Evolutionary conservation across 2,797 vertebrate genomes (phyloP).

Genomic region (Eremophila alpestris): DNA sequence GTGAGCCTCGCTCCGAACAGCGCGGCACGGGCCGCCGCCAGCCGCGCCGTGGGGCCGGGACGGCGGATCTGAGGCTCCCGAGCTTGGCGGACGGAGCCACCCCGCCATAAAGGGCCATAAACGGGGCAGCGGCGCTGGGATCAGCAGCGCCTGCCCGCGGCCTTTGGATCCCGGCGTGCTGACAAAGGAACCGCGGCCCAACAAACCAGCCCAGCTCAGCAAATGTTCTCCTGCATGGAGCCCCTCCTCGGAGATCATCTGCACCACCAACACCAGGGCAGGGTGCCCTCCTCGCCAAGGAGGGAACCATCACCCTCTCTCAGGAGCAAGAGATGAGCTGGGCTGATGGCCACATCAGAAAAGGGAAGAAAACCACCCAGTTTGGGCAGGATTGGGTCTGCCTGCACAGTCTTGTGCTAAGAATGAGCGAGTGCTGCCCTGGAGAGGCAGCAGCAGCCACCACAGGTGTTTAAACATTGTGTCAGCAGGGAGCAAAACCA

Average conservation of each 20-base stretch:
- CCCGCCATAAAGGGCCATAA: not conserved
- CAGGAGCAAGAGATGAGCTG: not conserved
- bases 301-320: not conserved
- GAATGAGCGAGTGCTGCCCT: fast-evolving
- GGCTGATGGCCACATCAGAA: not conserved
- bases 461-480: fast-evolving
- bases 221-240: not conserved
- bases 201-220: not conserved
- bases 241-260: not conserved
- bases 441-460: not conserved
- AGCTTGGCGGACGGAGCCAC: fast-evolving
- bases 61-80: not conserved
- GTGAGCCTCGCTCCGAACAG: too few species aligned
- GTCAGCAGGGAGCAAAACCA: not conserved
- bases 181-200: not conserved
- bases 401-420: fast-evolving
- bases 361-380: not conserved
- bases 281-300: not conserved
- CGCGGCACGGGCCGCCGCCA: not conserved
- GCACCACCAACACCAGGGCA: not conserved
- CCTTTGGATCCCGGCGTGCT: not conserved
- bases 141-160: not conserved
- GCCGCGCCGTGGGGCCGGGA: not conserved
- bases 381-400: not conserved
- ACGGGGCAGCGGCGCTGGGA: not conserved